A percentile compares a stretch with the other conserved stretches of the same genome.
Conservation (phyloP, 2,888 invertebrate species). For the Dermolepida albohirtum region DNA sequence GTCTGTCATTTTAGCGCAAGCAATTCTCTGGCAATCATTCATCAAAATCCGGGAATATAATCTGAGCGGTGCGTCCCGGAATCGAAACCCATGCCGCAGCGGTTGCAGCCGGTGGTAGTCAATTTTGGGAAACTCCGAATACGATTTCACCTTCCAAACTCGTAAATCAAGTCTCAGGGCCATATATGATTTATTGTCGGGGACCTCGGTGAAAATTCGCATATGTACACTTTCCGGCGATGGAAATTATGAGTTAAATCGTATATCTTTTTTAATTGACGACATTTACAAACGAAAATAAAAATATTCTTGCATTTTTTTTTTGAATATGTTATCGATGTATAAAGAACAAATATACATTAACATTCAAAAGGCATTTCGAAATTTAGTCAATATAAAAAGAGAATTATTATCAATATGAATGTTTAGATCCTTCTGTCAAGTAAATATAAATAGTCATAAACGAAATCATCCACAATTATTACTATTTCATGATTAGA, state of each 20-base stretch:
- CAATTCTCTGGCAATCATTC: constrained; percentile 36
- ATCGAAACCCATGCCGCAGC: constrained; percentile 7
- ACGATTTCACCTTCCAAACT: constrained; percentile 40
- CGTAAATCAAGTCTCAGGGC: constrained; percentile 42
- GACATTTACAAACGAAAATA: constrained; percentile 3
- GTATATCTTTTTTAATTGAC: constrained; percentile 35
- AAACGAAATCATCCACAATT: no score
- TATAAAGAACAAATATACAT: no score
- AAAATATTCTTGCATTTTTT: constrained; percentile 2
- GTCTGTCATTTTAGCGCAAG: constrained; percentile 35
- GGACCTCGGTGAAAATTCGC: constrained; percentile 35
- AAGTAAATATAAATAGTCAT: no score
- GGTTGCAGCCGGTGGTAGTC: constrained; percentile 26
- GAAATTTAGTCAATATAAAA: no score
- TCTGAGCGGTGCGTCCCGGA: constrained; percentile 24
- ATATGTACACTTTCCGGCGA: constrained; percentile 37
- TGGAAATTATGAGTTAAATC: constrained; percentile 33
- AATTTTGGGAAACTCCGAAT: constrained; percentile 30
- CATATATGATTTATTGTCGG: constrained; percentile 37
- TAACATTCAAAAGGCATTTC: no score
- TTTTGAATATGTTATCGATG: no score
- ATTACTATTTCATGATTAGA: no score
- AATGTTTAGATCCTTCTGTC: no score
- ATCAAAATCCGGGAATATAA: constrained; percentile 38
- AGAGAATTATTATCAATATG: no score